Conservation (phyloP, 1,140 invertebrate species). For the Zaprionus lachaisei region DNA sequence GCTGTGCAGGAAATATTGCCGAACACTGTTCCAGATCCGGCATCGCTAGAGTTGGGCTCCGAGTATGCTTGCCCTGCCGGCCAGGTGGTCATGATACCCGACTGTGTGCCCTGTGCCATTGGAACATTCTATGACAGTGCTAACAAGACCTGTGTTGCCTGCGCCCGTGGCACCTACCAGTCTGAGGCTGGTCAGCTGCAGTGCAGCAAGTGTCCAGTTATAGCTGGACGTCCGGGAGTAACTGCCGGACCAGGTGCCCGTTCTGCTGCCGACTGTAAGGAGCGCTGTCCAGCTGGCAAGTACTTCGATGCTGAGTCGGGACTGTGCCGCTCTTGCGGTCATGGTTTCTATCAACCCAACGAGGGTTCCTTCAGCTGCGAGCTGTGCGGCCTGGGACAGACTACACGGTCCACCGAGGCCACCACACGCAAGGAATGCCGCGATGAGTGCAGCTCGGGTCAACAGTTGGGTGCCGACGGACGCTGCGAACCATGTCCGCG, state of each 20-base stretch:
- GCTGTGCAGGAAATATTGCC: conserved; percentile 96
- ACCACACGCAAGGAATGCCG: conserved; percentile 94
- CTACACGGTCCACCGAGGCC: conserved; percentile 95
- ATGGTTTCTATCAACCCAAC: conserved; percentile 96
- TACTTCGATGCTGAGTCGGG: conserved; percentile 94
- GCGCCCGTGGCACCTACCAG: conserved; percentile 96
- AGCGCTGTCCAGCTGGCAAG: conserved; percentile 95
- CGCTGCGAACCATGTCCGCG: conserved; percentile 96
- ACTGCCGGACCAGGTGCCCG: conserved; percentile 94
- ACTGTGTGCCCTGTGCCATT: conserved; percentile 97
- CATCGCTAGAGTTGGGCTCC: conserved; percentile 92
- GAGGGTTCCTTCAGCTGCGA: conserved; percentile 96
- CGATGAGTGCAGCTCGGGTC: conserved; percentile 95
- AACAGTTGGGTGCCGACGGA: conserved; percentile 94
- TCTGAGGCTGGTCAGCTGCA: conserved; percentile 95
- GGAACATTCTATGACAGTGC: conserved; percentile 94
- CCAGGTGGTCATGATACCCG: conserved; percentile 95
- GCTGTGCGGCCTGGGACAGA: conserved; percentile 96
- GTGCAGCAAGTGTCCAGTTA: conserved; percentile 94
- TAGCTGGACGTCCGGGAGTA: conserved; percentile 93
- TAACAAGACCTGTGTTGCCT: conserved; percentile 92
- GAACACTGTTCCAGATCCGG: conserved; percentile 96
- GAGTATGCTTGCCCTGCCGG: conserved; percentile 97
- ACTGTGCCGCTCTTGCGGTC: conserved; percentile 95
- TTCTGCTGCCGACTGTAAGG: conserved; percentile 95